phyloP scores from a whole-genome alignment of 2,797 vertebrate species.

The Lindbergichthys nudifrons region DNA sequence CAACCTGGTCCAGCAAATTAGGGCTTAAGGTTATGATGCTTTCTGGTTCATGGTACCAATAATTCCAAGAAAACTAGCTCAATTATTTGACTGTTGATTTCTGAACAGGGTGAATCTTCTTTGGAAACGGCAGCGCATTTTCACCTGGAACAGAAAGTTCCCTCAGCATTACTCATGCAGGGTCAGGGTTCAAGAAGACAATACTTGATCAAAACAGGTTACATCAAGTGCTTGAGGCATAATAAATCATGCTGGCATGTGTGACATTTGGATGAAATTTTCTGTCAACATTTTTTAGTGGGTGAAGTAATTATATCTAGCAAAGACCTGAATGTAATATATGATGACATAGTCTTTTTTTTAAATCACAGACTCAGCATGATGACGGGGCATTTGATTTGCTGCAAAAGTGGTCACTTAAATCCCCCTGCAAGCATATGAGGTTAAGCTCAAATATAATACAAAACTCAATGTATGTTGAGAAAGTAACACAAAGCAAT shows the following conservation, averaged over 20 bases:
- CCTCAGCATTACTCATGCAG: constrained; percentile 38
- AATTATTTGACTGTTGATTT: not conserved
- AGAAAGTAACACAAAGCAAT: not conserved
- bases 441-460: not conserved
- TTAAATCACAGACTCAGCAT: not conserved
- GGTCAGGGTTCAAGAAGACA: constrained; percentile 20
- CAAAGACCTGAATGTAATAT: constrained; percentile 24
- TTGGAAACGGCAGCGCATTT: constrained; percentile 31
- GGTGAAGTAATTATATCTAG: constrained; percentile 17
- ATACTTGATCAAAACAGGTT: constrained; percentile 24
- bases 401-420: constrained; percentile 17
- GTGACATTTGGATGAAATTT: constrained; percentile 31
- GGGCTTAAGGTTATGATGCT: not conserved
- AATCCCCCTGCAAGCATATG: not conserved
- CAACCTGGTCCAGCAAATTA: constrained; percentile 10
- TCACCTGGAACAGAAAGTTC: constrained; percentile 66
- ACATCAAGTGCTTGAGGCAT: not conserved
- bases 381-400: constrained; percentile 15
- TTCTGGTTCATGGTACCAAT: constrained; percentile 11
- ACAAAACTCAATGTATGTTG: not conserved
- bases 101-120: constrained; percentile 26
- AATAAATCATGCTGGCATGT: constrained; percentile 15
- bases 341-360: constrained; percentile 32
- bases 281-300: constrained; percentile 4
- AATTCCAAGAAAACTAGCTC: not conserved